Conservation (phyloP, 2,113 vertebrate genomes). For the Tor tambroides region DNA sequence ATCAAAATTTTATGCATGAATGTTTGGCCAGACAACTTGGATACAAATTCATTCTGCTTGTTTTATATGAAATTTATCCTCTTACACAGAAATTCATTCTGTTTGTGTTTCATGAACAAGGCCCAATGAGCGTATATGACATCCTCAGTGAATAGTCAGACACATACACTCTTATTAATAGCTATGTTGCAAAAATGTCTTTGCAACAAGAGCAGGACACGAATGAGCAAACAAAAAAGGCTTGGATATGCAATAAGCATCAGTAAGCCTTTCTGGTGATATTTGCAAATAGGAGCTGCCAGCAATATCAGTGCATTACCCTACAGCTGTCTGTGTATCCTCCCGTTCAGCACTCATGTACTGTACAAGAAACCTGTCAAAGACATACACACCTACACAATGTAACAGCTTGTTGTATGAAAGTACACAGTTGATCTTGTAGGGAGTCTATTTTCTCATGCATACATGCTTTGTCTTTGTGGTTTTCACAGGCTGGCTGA, state of each 20-base stretch:
- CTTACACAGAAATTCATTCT: too few relatives aligned
- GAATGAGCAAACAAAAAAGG: slow-evolving; percentile 70
- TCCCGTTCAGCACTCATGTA: slow-evolving; percentile 71
- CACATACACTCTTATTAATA: slow-evolving; percentile 42
- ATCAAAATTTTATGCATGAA: background rate
- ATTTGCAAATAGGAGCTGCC: slow-evolving; percentile 67
- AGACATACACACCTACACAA: slow-evolving; percentile 72
- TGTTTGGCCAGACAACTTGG: background rate
- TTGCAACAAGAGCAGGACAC: slow-evolving; percentile 63
- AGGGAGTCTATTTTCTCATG: too few relatives aligned
- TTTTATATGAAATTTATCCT: too few relatives aligned
- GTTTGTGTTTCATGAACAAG: background rate
- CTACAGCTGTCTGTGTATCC: slow-evolving; percentile 71
- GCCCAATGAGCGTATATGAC: background rate
- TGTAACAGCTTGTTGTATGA: slow-evolving; percentile 60
- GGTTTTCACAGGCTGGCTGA: background rate
- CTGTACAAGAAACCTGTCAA: slow-evolving; percentile 69
- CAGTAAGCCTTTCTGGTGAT: slow-evolving; percentile 78
- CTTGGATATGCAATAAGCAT: slow-evolving; percentile 66
- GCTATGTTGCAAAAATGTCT: slow-evolving; percentile 59
- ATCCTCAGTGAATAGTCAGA: background rate
- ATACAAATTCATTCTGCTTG: background rate
- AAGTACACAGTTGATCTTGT: background rate
- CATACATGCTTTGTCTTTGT: too few relatives aligned
- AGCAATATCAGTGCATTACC: slow-evolving; percentile 73